Base-by-base conservation (phyloP, 2,113 vertebrate species). In the Oxygymnocypris stewartii region DNA sequence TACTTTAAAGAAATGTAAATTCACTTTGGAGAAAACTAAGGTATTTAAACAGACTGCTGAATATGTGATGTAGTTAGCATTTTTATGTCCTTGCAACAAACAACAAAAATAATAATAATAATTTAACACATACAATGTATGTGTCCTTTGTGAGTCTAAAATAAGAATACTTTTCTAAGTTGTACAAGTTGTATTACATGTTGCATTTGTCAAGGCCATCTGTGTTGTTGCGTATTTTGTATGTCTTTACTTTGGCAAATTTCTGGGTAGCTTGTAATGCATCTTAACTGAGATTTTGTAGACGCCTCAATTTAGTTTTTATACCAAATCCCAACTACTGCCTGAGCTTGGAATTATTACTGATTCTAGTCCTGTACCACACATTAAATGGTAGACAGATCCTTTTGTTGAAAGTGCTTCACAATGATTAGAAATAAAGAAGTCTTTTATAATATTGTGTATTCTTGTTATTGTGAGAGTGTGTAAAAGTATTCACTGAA, bases 1-100 rank as follows among this genome's bases (percentile, higher is more conserved):
- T 99, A 97, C 96, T 97, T 97, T 96, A 96, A 94, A 94, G 86
- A 59, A 90, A 95, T 97, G 97, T 99, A 97, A 97, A 98, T 98
- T 98, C 97, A 97, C 97, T 96, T 96, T 97, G 96, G 97, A 98
- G 97, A 97, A 86, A 89, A 88, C 96, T 92, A 91, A 96, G 95
- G 95, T 98, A 97, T 97, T 97, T 97, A 97, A 97, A 93, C 95
- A 95, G 95, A 97, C 95, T 93, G 95, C 96, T 94, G 93, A 95
- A 96, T 96, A 96, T 97, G 97, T 97, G 94, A 91, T 93, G 94
- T 95, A 94, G 95, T 94, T 95, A 95, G 94, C 92, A 91, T 94
- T 92, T 84, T 79, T 93, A 91, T 93, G 93, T 93, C 91, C 92
- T 94, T 91, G 93, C 91, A 91, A 92, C 23, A 90, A 93, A 93